Conservation (phyloP, 2,797 vertebrate species). For the Sphaeramia orbicularis region DNA sequence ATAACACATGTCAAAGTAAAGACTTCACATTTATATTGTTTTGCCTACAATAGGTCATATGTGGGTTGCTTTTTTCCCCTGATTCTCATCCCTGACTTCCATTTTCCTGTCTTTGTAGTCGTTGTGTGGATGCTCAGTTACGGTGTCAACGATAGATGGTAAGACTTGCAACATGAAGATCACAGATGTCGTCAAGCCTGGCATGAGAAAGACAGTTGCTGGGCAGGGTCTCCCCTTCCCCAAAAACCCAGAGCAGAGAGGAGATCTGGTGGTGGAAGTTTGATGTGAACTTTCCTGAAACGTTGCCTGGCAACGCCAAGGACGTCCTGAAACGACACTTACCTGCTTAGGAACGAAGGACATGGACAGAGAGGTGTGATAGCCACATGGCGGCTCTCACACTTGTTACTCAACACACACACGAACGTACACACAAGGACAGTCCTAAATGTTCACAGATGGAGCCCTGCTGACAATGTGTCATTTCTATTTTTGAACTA, state of each 20-base stretch:
- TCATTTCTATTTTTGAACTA: conserved; percentile 84
- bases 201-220: conserved; percentile 95
- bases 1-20: too few species aligned
- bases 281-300: conserved; percentile 96
- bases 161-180: conserved; percentile 97
- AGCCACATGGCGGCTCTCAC: conserved; percentile 33
- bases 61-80: conserved; percentile 22
- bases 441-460: conserved; percentile 63
- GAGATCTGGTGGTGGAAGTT: conserved; percentile 99
- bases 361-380: conserved; percentile 23
- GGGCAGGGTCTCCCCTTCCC: conserved; percentile 97
- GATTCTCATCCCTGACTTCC: conserved; percentile 26
- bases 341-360: conserved; percentile 88
- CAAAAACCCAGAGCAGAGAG: conserved; percentile 96
- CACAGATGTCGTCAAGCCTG: conserved; percentile 97
- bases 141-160: conserved; percentile 96
- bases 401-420: conserved; percentile 25
- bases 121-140: conserved; percentile 95
- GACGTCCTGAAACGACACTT: conserved; percentile 97
- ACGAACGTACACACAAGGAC: conserved; percentile 38
- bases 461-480: conserved; percentile 78
- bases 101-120: conserved; percentile 85
- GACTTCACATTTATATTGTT: neutral
- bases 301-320: conserved; percentile 93
- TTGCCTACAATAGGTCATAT: conserved; percentile 7